phyloP scores from a whole-genome alignment of 2,888 invertebrate genomes.

The Machimus atricapillus region DNA sequence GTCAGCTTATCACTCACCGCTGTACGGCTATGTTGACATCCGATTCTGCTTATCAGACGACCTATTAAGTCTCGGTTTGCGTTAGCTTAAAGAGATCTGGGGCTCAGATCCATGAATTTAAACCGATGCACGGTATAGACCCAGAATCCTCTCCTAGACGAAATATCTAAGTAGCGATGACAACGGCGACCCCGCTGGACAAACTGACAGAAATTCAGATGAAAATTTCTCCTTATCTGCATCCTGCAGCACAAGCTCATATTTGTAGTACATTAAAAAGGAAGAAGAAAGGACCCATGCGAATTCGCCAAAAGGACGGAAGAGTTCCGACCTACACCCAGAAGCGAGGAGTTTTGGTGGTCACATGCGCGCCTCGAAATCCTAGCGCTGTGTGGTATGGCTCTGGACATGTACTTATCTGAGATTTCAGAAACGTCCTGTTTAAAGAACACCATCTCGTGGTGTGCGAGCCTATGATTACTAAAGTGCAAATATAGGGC shows the following conservation, averaged over 20 bases:
- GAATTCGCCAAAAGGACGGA: background rate
- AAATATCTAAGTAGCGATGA: conserved; percentile 34
- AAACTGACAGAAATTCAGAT: conserved; percentile 42
- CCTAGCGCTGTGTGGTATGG: background rate
- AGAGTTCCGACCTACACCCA: conserved; percentile 3
- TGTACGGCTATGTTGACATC: background rate
- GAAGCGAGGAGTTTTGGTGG: background rate
- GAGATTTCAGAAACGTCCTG: background rate
- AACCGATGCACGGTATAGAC: conserved; percentile 21
- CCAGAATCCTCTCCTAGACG: conserved; percentile 2
- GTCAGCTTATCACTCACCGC: conserved; percentile 6
- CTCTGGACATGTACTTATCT: background rate
- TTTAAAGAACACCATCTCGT: background rate
- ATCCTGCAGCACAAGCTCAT: conserved; percentile 30
- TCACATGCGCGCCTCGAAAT: conserved; percentile 5
- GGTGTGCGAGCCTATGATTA: background rate
- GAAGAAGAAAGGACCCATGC: background rate
- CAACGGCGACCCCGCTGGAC: conserved; percentile 43
- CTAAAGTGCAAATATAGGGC: background rate
- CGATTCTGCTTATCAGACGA: background rate
- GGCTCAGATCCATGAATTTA: background rate
- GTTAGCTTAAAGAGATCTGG: background rate
- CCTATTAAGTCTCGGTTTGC: background rate
- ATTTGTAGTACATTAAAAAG: background rate
- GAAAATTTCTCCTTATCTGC: conserved; percentile 39